phyloP scores from a whole-genome alignment of 2,888 invertebrate genomes.

The Coenonympha glycerion region DNA sequence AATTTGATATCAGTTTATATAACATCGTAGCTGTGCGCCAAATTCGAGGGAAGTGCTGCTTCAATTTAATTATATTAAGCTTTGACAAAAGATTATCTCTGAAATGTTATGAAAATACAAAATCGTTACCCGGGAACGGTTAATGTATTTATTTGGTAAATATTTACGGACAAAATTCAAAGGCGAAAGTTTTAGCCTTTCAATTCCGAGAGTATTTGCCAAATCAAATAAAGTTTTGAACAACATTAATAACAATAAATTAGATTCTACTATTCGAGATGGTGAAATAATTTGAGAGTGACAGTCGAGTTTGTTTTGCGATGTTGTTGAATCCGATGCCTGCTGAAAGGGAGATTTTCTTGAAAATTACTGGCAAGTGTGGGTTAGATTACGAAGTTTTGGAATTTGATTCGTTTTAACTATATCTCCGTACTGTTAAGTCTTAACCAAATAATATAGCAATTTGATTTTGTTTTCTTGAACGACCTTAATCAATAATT shows the following conservation, averaged over 20 bases:
- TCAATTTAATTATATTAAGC: constrained; percentile 11
- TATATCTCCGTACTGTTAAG: no score
- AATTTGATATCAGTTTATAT: constrained; percentile 1
- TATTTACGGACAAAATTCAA: constrained; percentile 25
- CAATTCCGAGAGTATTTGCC: constrained; percentile 22
- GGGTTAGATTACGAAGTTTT: background rate
- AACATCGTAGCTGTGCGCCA: background rate
- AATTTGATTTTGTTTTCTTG: no score
- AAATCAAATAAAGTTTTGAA: constrained; percentile 27
- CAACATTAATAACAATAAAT: constrained; percentile 28
- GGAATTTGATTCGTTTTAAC: no score
- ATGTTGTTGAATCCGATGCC: background rate
- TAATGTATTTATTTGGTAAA: constrained; percentile 27
- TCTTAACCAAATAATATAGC: no score
- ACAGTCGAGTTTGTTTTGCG: constrained; percentile 8
- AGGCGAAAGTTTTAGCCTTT: constrained; percentile 23
- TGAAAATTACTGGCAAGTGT: background rate
- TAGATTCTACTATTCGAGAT: constrained; percentile 19
- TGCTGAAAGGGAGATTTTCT: background rate
- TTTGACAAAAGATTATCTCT: constrained; percentile 14
- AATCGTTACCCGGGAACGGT: constrained; percentile 2
- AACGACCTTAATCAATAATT: no score
- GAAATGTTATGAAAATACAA: constrained; percentile 8
- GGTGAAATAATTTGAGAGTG: constrained; percentile 19
- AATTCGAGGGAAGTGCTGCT: background rate